Percentiles rank a stretch among this genome's conserved stretches.
These are phyloP conservation scores for Eospalax fontanierii DNA, from an alignment of 2,797 vertebrate species.

Conservation along the genomic window DNA sequence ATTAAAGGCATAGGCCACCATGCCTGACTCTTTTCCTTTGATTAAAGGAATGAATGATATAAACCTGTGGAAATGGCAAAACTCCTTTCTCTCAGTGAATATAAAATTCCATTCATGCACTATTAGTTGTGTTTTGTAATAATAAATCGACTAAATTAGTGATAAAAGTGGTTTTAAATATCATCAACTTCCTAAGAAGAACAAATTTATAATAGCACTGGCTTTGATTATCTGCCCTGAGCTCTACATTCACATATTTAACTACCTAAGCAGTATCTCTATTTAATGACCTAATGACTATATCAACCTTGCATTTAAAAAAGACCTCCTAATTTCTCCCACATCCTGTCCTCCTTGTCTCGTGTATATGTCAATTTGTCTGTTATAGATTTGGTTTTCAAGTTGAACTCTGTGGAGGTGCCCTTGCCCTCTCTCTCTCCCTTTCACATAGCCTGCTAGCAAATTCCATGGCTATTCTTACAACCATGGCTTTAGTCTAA, in stretches of 20 bases:
- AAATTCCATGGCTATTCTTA: not conserved
- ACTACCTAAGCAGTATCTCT: not conserved
- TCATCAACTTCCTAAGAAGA: not conserved
- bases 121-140: not conserved
- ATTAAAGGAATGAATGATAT: not conserved
- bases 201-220: not conserved
- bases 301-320: slow-evolving; percentile 1
- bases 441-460: not conserved
- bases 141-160: slow-evolving; percentile 27
- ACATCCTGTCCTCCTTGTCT: not conserved
- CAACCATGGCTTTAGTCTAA: not conserved
- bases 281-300: not conserved
- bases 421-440: not conserved
- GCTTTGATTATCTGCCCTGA: not conserved
- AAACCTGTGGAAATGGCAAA: slow-evolving; percentile 6
- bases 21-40: no score
- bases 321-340: not conserved
- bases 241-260: slow-evolving; percentile 9
- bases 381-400: not conserved
- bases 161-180: slow-evolving; percentile 25
- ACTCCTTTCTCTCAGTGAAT: slow-evolving; percentile 8
- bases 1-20: no score
- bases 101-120: not conserved
- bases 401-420: not conserved
- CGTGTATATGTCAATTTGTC: not conserved